A percentile compares a stretch with the other conserved stretches of the same genome.
Evolutionary conservation across 2,888 invertebrate genomes (phyloP).

Genomic region (Agrotis puta): DNA sequence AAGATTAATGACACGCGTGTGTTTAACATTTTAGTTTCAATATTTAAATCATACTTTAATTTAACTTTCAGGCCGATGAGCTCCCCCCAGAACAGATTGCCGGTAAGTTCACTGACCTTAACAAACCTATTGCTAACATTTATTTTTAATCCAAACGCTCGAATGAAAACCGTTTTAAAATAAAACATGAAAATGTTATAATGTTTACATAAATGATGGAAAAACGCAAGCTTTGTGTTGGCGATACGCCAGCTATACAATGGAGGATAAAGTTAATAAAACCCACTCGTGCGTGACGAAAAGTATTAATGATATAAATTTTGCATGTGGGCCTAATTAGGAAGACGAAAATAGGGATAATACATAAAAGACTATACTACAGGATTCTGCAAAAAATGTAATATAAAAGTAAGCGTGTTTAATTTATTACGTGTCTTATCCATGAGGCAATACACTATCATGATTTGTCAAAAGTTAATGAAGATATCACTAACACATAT

Average conservation of each 20-base stretch:
- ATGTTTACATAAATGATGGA: slow-evolving; percentile 74
- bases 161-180: slow-evolving; percentile 62
- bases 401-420: neutral
- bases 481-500: slow-evolving; percentile 20
- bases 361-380: neutral
- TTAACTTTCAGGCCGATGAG: slow-evolving; percentile 94
- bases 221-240: slow-evolving; percentile 80
- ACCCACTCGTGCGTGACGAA: slow-evolving; percentile 71
- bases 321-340: slow-evolving; percentile 80
- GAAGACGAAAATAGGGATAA: slow-evolving; percentile 32
- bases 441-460: slow-evolving; percentile 3
- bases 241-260: slow-evolving; percentile 79
- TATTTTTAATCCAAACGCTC: slow-evolving; percentile 60
- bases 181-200: slow-evolving; percentile 67
- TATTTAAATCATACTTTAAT: slow-evolving; percentile 50
- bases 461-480: slow-evolving; percentile 42
- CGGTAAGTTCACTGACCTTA: slow-evolving; percentile 91
- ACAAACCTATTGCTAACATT: slow-evolving; percentile 64
- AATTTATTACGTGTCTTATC: slow-evolving; percentile 13
- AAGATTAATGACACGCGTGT: slow-evolving; percentile 5
- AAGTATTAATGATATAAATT: slow-evolving; percentile 78
- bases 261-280: slow-evolving; percentile 80
- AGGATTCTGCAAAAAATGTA: neutral
- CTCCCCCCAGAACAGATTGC: slow-evolving; percentile 97
- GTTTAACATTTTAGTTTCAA: slow-evolving; percentile 52